Evolutionary conservation across 1,140 invertebrate genomes (phyloP), one percentile per base, ranked within the genome.

Genomic region (Micrasema minimum): DNA sequence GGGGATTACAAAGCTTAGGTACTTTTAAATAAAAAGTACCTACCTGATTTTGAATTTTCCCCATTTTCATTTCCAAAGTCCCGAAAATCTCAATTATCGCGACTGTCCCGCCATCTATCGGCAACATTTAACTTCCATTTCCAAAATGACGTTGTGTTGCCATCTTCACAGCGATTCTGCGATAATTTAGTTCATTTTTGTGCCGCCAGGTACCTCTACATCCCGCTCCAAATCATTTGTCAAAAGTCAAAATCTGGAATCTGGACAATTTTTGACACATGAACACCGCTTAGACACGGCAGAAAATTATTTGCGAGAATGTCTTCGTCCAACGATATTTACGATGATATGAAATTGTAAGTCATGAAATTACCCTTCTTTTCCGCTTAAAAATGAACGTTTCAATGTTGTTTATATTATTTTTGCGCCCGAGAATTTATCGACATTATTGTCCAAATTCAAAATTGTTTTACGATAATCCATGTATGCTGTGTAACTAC

Each of bases 311-410:
- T 43, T 20, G 65, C 61, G 26, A 75, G 72, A 71, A 38, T 53
- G 31, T 35, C 23, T 31, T 70, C 48, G n/a, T n/a, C n/a, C n/a
- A n/a, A n/a, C 38, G 85, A 85, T 77, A 79, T 89, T 48, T 87
- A 87, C 78, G 85, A 88, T 78, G 87, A 88, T 77, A 84, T 89
- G 80, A 88, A 89, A 77, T 76, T 90, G 87, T 88, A 78, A 88
- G 86, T 86, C 77, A 37, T 20, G 20, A 20, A 41, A 45, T 43
- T 45, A 4, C 7, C 50, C 9, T 18, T 12, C 22, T 12, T 12
- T 12, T 12, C 9, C 1, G 22, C 7, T 38, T 10, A 10, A 57
- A 18, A 35, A 35, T 18, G 0, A 20, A 11, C 5, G 22, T 45
- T 18, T 20, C 41, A 23, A 43, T 26, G 41, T 43, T 11, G 41